Evolutionary conservation across 2,797 vertebrate genomes (phyloP).

Genomic region (Aldrovandia affinis): DNA sequence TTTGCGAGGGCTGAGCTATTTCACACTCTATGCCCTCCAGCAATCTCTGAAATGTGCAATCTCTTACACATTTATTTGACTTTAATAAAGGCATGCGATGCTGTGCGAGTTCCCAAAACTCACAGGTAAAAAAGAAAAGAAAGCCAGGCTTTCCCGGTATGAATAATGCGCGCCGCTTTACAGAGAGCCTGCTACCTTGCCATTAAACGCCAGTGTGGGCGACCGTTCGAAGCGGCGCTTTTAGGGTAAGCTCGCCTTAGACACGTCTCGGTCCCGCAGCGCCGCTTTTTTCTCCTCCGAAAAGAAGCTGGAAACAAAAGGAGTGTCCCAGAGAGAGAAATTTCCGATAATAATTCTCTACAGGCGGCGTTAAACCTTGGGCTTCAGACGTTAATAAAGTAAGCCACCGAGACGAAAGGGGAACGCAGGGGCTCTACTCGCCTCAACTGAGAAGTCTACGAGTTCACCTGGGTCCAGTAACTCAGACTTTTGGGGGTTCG

Average conservation of each 20-base stretch:
- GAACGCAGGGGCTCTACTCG: slow-evolving; percentile 26
- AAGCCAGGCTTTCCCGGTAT: slow-evolving; percentile 56
- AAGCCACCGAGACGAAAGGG: slow-evolving; percentile 53
- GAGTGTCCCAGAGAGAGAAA: not conserved
- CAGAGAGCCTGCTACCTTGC: slow-evolving; percentile 53
- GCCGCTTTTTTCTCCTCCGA: not conserved
- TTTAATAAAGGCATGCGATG: no score
- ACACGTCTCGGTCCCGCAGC: not conserved
- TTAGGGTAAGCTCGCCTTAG: not conserved
- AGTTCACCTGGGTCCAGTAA: no score
- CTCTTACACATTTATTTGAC: slow-evolving; percentile 39
- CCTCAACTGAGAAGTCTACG: no score
- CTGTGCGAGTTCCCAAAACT: slow-evolving; percentile 51
- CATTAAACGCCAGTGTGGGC: slow-evolving; percentile 46
- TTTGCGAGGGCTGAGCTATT: slow-evolving; percentile 56
- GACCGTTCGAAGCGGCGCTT: not conserved
- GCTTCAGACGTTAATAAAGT: slow-evolving; percentile 45
- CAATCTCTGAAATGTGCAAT: slow-evolving; percentile 50
- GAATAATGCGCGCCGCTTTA: slow-evolving; percentile 70
- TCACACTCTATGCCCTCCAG: slow-evolving; percentile 61
- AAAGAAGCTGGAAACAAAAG: not conserved
- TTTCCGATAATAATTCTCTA: slow-evolving; percentile 47
- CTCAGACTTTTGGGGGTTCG: no score
- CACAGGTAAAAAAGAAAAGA: slow-evolving; percentile 57
- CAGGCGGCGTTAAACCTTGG: slow-evolving; percentile 47